Percentiles rank a stretch among this genome's conserved stretches.
These are phyloP conservation scores for Chunga burmeisteri DNA, from an alignment of 2,113 vertebrate genomes.

Conservation along the genomic window DNA sequence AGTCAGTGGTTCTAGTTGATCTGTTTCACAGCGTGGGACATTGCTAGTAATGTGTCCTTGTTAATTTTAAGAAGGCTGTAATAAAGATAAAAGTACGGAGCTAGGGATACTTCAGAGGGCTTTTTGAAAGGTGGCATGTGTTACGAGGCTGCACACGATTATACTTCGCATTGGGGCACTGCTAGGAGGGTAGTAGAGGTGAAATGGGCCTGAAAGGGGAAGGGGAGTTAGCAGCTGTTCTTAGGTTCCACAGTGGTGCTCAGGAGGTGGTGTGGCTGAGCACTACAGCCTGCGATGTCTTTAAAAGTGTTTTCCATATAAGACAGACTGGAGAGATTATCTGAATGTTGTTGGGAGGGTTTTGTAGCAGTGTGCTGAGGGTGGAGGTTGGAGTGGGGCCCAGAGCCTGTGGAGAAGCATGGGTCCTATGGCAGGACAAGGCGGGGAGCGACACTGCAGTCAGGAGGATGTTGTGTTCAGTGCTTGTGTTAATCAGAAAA, in stretches of 20 bases:
- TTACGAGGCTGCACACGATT: accelerated
- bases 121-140: background rate
- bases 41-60: accelerated
- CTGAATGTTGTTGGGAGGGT: background rate
- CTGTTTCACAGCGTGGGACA: background rate
- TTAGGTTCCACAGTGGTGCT: background rate
- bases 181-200: background rate
- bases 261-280: background rate
- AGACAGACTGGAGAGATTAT: background rate
- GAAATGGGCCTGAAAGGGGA: background rate
- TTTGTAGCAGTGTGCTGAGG: background rate
- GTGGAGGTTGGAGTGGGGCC: background rate
- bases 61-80: background rate
- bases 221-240: background rate
- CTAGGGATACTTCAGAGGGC: background rate
- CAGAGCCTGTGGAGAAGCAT: background rate
- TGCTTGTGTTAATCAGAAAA: background rate
- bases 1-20: background rate
- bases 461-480: background rate
- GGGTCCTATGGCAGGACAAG: background rate
- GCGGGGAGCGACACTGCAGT: background rate
- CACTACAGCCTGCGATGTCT: background rate
- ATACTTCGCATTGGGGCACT: background rate
- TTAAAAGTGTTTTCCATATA: background rate
- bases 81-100: background rate